Evolutionary conservation across 2,113 vertebrate species (phyloP), one percentile per base, ranked within the genome.

Genomic region (Perca schrenkii): DNA sequence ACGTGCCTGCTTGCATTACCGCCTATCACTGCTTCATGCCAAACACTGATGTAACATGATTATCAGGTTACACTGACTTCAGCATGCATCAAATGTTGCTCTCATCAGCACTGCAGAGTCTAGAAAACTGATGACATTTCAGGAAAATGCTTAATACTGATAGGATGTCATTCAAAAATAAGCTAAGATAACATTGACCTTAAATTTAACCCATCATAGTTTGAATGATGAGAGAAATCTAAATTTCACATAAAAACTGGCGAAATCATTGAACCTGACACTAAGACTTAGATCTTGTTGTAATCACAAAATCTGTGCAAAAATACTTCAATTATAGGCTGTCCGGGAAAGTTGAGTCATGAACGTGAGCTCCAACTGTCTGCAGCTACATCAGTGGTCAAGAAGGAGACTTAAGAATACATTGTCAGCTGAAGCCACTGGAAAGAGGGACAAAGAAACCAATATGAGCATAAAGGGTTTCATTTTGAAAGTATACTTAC

Each of bases 351-450:
- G 50, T 21, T 13, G 21, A 49, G 25, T 56, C 17, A 3, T 36
- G 46, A 74, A 46, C 4, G 0, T 22, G 8, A 43, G 4, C 25
- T 14, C 28, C 36, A n/a, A 13, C 8, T 40, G 34, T 53, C 49
- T 21, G 78, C 49, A 67, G 67, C 54, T 16, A 15, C 25, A 5
- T 60, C 66, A 10, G 52, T 8, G 21, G 15, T 61, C 49, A 1
- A 14, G n/a, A 49, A 25, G 64, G 1, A 17, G 68, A 13, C 16
- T 90, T 94, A 99, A 0, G 98, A 97, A 0, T 99, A 99, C 96
- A 99, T 96, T 0, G 98, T 99, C 85, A 99, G 96, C 93, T 99
- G 98, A 85, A 99, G 96, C 98, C 98, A 99, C 98, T 99, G 90
- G 14, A 86, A 65, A 57, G 14, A 75, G 50, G 61, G 5, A 15